Percentiles rank a stretch among this genome's conserved stretches.
These are phyloP conservation scores for Chrysina gloriosa DNA, from an alignment of 2,888 invertebrate genomes.

Conservation along the genomic window DNA sequence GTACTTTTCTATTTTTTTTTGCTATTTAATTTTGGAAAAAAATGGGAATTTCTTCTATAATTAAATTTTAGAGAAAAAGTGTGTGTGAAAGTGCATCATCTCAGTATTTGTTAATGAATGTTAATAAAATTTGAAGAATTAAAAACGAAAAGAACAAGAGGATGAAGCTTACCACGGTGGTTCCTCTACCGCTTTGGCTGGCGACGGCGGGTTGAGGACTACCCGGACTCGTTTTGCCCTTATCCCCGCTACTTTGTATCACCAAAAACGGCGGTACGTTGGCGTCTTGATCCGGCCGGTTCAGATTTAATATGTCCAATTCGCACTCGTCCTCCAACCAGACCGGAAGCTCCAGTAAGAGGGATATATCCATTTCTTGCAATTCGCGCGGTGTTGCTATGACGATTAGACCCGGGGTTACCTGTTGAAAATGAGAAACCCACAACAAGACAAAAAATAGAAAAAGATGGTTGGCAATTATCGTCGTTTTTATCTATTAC, in stretches of 20 bases:
- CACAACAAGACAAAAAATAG: no score
- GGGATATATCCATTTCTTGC: slow-evolving; percentile 96
- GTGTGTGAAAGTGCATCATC: not conserved
- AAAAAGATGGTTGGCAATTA: no score
- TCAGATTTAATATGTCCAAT: slow-evolving; percentile 89
- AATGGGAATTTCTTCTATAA: no score
- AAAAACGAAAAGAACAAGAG: not conserved
- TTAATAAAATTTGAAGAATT: no score
- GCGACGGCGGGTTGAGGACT: slow-evolving; percentile 79
- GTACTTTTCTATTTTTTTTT: no score
- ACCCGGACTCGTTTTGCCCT: slow-evolving; percentile 68
- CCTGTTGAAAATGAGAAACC: slow-evolving; percentile 70
- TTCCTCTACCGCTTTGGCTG: slow-evolving; percentile 86
- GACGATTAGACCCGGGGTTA: slow-evolving; percentile 84
- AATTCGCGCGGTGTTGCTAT: slow-evolving; percentile 96
- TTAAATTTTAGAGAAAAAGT: not conserved
- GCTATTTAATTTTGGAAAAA: no score
- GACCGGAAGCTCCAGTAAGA: slow-evolving; percentile 87
- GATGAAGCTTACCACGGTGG: slow-evolving; percentile 82
- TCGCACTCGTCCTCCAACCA: slow-evolving; percentile 99
- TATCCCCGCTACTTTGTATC: slow-evolving; percentile 79
- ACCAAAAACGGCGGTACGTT: slow-evolving; percentile 85
- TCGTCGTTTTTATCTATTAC: no score
- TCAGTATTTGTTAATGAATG: no score
- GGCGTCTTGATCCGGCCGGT: slow-evolving; percentile 75